phyloP scores from a whole-genome alignment of 1,140 invertebrate genomes.

The Globodera rostochiensis region DNA sequence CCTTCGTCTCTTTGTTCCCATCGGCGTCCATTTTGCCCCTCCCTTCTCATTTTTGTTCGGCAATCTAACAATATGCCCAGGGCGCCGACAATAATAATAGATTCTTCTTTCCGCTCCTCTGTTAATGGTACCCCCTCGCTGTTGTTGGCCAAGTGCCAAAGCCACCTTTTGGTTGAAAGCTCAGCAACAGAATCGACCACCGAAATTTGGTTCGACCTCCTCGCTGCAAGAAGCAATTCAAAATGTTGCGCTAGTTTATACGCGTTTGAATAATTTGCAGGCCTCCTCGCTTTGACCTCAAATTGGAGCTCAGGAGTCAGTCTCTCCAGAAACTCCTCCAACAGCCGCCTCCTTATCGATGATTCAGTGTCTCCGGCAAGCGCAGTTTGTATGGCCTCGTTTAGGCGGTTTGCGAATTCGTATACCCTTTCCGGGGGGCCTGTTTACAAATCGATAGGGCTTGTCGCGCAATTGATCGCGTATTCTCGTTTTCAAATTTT shows the following conservation, averaged over 20 bases:
- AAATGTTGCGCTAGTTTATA: neutral
- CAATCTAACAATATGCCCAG: too few relatives aligned
- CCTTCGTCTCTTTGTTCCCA: too few relatives aligned
- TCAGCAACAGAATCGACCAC: neutral
- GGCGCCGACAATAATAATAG: too few relatives aligned
- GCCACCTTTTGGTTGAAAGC: too few relatives aligned
- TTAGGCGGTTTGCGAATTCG: neutral
- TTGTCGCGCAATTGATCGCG: neutral
- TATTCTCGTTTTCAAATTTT: constrained; percentile 10
- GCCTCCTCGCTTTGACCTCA: constrained; percentile 4
- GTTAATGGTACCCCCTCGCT: too few relatives aligned
- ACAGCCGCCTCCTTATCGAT: neutral
- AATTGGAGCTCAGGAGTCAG: neutral
- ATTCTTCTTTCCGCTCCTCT: too few relatives aligned
- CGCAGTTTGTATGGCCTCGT: too few relatives aligned
- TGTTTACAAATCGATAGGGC: neutral
- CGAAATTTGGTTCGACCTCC: neutral
- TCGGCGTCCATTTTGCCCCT: too few relatives aligned
- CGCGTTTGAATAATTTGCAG: neutral
- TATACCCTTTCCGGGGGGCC: neutral
- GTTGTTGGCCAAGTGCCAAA: neutral
- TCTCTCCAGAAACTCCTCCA: constrained; percentile 10
- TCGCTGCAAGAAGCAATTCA: neutral
- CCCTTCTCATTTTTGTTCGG: too few relatives aligned
- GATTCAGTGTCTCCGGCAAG: neutral